A percentile compares a stretch with the other conserved stretches of the same genome.
Conservation (phyloP, 2,113 vertebrate species). For the Ranitomeya imitator region DNA sequence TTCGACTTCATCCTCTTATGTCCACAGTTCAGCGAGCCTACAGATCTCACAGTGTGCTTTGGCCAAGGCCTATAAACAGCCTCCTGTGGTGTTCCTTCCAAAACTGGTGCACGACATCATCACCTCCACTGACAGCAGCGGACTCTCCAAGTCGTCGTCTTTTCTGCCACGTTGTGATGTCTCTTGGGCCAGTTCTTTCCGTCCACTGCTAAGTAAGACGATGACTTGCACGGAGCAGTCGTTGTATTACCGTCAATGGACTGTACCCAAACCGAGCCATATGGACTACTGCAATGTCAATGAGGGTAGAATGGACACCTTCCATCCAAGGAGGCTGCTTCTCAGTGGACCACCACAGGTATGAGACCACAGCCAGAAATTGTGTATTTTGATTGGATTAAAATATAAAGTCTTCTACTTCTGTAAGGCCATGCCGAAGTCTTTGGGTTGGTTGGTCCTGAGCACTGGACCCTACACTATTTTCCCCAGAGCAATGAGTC, state of each 20-base stretch:
- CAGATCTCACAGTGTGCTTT: conserved; percentile 82
- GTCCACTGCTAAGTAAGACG: conserved; percentile 91
- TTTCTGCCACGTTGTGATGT: conserved; percentile 91
- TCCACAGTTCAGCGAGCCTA: conserved; percentile 65
- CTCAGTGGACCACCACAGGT: conserved; percentile 97
- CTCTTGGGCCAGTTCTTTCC: conserved; percentile 92
- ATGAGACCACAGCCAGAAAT: not conserved
- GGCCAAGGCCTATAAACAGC: conserved; percentile 81
- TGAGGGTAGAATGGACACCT: conserved; percentile 85
- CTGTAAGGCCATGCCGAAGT: not conserved
- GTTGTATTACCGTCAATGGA: conserved; percentile 97
- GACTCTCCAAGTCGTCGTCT: conserved; percentile 90
- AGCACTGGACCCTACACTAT: too few relatives aligned
- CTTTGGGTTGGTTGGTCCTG: not conserved
- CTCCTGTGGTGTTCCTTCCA: conserved; percentile 89
- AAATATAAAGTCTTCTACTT: not conserved
- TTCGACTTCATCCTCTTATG: conserved; percentile 73
- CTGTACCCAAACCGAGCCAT: conserved; percentile 84
- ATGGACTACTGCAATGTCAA: conserved; percentile 91
- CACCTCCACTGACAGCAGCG: conserved; percentile 84
- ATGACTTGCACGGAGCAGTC: conserved; percentile 98
- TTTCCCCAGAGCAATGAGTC: not conserved
- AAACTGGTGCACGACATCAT: conserved; percentile 87
- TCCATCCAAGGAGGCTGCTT: conserved; percentile 91
- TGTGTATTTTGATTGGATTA: not conserved